phyloP scores from a whole-genome alignment of 2,797 vertebrate genomes.

The Darevskia nairensis region DNA sequence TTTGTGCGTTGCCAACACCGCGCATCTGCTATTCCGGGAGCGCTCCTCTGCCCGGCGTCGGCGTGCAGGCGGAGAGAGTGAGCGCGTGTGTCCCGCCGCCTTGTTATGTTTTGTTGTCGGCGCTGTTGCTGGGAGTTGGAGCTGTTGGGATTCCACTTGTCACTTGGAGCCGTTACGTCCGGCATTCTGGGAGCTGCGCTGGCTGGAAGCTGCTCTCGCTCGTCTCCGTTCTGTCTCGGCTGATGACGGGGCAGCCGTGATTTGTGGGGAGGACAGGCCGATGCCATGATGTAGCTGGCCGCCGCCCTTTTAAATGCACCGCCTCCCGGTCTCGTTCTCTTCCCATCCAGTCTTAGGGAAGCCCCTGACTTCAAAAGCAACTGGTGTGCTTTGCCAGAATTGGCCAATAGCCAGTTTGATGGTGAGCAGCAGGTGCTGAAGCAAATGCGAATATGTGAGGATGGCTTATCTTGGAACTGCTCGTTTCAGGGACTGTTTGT shows the following conservation, averaged over 20 bases:
- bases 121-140: conserved; percentile 38
- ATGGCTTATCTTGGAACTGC: not conserved
- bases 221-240: not conserved
- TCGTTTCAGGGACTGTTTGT: not conserved
- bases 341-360: not conserved
- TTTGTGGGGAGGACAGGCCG: conserved; percentile 19
- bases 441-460: not conserved
- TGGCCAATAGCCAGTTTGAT: not conserved
- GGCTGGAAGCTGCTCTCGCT: not conserved
- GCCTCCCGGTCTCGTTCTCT: not conserved
- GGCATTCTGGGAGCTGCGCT: not conserved
- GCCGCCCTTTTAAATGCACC: conserved; percentile 8
- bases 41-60: not conserved
- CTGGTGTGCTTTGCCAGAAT: not conserved
- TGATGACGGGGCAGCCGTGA: not conserved
- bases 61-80: not conserved
- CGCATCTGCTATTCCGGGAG: not conserved
- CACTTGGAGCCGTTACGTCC: conserved; percentile 34
- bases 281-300: conserved; percentile 9
- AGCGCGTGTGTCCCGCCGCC: not conserved
- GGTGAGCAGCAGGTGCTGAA: conserved; percentile 35
- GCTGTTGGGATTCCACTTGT: conserved; percentile 46
- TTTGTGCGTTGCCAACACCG: not conserved
- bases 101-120: conserved; percentile 33
- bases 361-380: not conserved